Percentiles rank a stretch among this genome's conserved stretches.
These are phyloP conservation scores for Sinosuthora webbiana DNA, from an alignment of 2,113 vertebrate species.

Conservation along the genomic window DNA sequence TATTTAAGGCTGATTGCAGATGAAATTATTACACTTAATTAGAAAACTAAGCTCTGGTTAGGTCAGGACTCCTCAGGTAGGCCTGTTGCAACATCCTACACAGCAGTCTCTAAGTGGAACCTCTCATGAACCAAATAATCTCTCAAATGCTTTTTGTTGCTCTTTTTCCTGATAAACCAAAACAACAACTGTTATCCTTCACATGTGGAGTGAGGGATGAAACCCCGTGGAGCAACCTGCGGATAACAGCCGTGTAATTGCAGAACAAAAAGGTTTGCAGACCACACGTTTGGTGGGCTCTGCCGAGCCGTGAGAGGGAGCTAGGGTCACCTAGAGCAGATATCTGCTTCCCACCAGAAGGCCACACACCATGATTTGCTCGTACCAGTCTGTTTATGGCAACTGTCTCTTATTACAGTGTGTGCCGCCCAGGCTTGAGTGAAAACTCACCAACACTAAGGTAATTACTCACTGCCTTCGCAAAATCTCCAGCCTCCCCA, in stretches of 20 bases:
- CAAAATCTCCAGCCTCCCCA: conserved; percentile 83
- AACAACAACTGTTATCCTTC: conserved; percentile 50
- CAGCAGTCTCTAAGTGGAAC: not conserved
- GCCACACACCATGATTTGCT: conserved; percentile 78
- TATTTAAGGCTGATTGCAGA: not conserved
- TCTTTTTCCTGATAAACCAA: conserved; percentile 52
- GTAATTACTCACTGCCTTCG: conserved; percentile 82
- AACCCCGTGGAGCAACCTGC: conserved; percentile 54
- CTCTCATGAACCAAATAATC: conserved; percentile 5
- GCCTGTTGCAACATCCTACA: not conserved
- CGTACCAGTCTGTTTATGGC: conserved; percentile 78
- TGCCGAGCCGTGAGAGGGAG: conserved; percentile 16
- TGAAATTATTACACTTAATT: not conserved
- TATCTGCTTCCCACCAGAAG: conserved; percentile 78
- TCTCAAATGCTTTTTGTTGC: conserved; percentile 23
- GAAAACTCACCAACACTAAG: conserved; percentile 76
- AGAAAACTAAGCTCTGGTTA: not conserved
- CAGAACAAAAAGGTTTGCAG: conserved; percentile 70
- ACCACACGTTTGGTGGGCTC: conserved; percentile 53
- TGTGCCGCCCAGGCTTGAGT: conserved; percentile 74
- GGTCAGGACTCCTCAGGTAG: not conserved
- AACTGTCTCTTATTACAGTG: conserved; percentile 86
- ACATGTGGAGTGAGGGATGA: conserved; percentile 25
- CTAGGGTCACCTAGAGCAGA: conserved; percentile 75
- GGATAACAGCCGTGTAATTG: conserved; percentile 66